Percentiles rank a stretch among this genome's conserved stretches.
These are phyloP conservation scores for Spermophilus dauricus DNA, from an alignment of 2,113 vertebrate species.

Conservation along the genomic window DNA sequence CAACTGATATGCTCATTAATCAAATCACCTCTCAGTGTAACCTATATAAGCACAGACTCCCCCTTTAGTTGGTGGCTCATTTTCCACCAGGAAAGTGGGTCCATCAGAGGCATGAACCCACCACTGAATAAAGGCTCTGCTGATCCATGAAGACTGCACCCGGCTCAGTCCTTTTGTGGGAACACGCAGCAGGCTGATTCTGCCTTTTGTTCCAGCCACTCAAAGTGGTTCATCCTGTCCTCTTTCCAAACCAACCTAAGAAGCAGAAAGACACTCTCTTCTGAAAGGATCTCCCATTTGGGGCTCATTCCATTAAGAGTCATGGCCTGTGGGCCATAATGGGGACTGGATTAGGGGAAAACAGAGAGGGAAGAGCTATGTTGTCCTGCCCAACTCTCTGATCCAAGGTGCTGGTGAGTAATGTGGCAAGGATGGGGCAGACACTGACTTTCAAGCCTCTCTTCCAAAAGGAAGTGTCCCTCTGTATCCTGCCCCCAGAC, in stretches of 20 bases:
- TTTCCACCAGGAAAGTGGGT: too few relatives aligned
- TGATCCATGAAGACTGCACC: too few relatives aligned
- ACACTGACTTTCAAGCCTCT: background rate
- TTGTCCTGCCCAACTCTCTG: background rate
- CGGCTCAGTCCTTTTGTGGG: too few relatives aligned
- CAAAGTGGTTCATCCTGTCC: background rate
- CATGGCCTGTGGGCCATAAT: background rate
- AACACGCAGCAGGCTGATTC: background rate
- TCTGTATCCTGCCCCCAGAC: background rate
- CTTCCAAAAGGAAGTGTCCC: background rate
- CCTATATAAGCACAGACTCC: too few relatives aligned
- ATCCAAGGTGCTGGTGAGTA: background rate
- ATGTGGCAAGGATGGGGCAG: background rate
- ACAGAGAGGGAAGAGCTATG: background rate
- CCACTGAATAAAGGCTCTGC: too few relatives aligned
- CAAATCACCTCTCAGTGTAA: too few relatives aligned
- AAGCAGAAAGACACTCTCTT: background rate
- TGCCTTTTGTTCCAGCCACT: background rate
- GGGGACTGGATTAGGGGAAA: background rate
- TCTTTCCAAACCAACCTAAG: background rate
- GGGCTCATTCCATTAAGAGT: background rate
- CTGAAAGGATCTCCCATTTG: background rate
- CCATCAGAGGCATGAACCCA: too few relatives aligned
- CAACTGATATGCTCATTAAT: too few relatives aligned
- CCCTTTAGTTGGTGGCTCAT: too few relatives aligned